Conservation (phyloP, 1,140 invertebrate genomes). For the Mesaphorura yosii region DNA sequence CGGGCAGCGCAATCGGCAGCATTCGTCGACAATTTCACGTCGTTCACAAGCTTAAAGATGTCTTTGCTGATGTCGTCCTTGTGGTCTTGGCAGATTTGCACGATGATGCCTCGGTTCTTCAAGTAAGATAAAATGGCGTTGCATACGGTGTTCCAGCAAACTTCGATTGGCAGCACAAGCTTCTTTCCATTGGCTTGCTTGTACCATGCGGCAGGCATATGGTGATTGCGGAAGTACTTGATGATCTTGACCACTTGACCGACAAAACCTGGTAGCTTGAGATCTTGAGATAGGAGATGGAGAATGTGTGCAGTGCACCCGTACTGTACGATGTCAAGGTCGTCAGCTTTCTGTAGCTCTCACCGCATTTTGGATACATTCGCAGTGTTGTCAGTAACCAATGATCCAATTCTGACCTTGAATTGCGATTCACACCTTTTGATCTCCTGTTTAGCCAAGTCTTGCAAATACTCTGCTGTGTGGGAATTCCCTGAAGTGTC, state of each 20-base stretch:
- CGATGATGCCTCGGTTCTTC: slow-evolving; percentile 1
- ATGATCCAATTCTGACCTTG: neutral
- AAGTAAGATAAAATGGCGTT: neutral
- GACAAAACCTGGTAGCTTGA: neutral
- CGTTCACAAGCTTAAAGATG: neutral
- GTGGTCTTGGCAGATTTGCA: slow-evolving; percentile 1
- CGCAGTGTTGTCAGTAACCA: neutral
- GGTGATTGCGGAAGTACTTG: slow-evolving; percentile 3
- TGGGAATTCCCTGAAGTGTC: slow-evolving; percentile 1
- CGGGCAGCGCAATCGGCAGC: neutral
- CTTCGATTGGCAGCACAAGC: neutral
- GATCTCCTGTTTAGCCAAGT: neutral
- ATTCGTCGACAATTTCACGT: neutral
- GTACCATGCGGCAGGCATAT: neutral
- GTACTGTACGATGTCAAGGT: neutral
- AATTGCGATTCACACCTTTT: neutral
- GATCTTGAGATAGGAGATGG: neutral
- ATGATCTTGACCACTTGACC: neutral
- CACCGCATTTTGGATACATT: neutral
- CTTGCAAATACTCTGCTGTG: neutral
- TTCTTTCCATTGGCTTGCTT: neutral
- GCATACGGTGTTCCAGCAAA: neutral
- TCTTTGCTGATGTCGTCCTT: neutral
- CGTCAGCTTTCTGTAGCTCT: neutral
- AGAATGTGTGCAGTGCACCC: neutral